Conservation (phyloP, 2,797 vertebrate species). For the Heliangelus exortis region DNA sequence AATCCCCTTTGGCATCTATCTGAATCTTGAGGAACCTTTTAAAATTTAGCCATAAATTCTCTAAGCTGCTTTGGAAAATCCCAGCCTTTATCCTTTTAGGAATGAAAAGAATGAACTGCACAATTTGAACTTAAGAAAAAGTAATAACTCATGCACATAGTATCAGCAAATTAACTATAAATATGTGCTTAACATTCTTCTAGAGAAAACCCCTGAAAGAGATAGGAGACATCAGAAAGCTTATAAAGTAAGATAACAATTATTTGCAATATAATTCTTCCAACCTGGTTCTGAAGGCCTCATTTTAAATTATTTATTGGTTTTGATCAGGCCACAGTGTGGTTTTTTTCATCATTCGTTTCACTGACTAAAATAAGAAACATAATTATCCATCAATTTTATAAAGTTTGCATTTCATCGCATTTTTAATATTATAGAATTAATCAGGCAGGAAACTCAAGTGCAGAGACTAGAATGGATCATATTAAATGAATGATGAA, state of each 20-base stretch:
- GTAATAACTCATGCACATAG: slow-evolving; percentile 41
- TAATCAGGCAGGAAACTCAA: slow-evolving; percentile 71
- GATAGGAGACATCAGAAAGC: slow-evolving; percentile 69
- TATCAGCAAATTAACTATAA: slow-evolving; percentile 78
- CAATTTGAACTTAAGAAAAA: slow-evolving; percentile 61
- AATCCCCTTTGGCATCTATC: slow-evolving; percentile 51
- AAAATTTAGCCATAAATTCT: slow-evolving; percentile 66
- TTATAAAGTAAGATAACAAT: slow-evolving; percentile 72
- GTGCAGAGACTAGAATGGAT: slow-evolving; percentile 63
- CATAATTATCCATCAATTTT: slow-evolving; percentile 69
- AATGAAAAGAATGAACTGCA: slow-evolving; percentile 58
- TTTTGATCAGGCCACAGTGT: slow-evolving; percentile 53
- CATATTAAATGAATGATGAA: slow-evolving; percentile 49
- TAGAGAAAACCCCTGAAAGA: slow-evolving; percentile 67
- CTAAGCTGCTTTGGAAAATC: slow-evolving; percentile 71
- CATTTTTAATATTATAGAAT: slow-evolving; percentile 67
- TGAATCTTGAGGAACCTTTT: slow-evolving; percentile 49
- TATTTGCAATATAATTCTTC: slow-evolving; percentile 72
- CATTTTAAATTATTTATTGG: slow-evolving; percentile 71
- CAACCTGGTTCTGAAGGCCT: slow-evolving; percentile 67
- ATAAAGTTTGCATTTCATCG: slow-evolving; percentile 67
- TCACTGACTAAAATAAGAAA: slow-evolving; percentile 56
- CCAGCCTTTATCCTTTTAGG: slow-evolving; percentile 59
- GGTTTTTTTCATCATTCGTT: slow-evolving; percentile 49
- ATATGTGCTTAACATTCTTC: slow-evolving; percentile 73